Percentiles rank a stretch among this genome's conserved stretches.
Evolutionary conservation across 2,888 invertebrate species (phyloP).

Genomic region (Cephus spinipes): DNA sequence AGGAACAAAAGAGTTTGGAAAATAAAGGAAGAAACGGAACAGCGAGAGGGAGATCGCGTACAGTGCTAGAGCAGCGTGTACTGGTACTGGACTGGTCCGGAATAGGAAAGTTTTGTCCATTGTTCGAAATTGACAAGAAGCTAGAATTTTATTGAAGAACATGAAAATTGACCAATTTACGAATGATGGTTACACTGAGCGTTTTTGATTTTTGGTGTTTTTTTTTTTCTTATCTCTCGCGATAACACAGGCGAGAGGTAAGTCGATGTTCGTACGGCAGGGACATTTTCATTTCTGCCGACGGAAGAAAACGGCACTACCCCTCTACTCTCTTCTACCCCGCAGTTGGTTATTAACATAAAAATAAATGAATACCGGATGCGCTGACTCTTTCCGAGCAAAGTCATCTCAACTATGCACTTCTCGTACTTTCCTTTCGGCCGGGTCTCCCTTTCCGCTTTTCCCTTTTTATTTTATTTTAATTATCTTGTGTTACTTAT

Average conservation of each 20-base stretch:
- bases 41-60: not conserved
- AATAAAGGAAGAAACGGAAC: slow-evolving; percentile 9
- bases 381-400: slow-evolving; percentile 10
- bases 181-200: too few relatives aligned
- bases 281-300: slow-evolving; percentile 7
- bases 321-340: not conserved
- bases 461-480: not conserved
- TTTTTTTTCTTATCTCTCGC: not conserved
- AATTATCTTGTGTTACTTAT: not conserved
- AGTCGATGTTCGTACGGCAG: not conserved
- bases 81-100: not conserved
- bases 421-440: not conserved
- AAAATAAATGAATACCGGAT: slow-evolving; percentile 22
- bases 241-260: not conserved
- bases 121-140: not conserved
- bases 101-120: not conserved
- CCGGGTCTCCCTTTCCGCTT: not conserved
- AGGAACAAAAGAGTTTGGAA: slow-evolving; percentile 8
- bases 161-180: too few relatives aligned
- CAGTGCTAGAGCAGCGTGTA: not conserved
- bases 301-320: slow-evolving; percentile 10
- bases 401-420: slow-evolving; percentile 6
- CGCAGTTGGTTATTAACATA: slow-evolving; percentile 22
- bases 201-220: not conserved
- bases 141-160: not conserved